Base-by-base conservation (phyloP, 2,888 invertebrate species). In the Drosophila flavopinicola region DNA sequence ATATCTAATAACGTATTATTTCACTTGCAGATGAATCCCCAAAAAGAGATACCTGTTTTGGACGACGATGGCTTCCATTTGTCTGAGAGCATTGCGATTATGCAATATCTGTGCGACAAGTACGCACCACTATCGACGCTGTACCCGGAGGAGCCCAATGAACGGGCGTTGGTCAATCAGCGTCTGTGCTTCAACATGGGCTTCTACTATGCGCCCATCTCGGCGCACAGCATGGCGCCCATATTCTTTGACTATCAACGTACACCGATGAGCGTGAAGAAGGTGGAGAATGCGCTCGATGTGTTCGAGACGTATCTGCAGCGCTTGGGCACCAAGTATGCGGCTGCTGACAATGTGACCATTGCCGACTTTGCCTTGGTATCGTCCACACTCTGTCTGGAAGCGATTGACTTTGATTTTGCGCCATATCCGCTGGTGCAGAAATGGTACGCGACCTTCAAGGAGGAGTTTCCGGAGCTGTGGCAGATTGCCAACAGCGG, bases 51-150 rank as follows among this genome's bases (percentile, higher is more conserved):
- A 83, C 94, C 96, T 1, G 94, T 95, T 1, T 88, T 97, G 54
- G 95, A 96, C 67, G 97, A 97, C 85, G 93, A 95, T 79, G 96
- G 96, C 17, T 95, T 96, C 88, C 93, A 92, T 72, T 91, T 97
- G 48, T 93, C 96, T 74, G 97, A 97, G 91, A 96, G 96, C 74
- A 92, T 93, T 74, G 93, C 93, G 2, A 93, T 93, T 63, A 90
- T 91, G 91, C 92, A 90, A 90, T 96, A 96, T 88, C 90, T 97
- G 59, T 95, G 94, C 47, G 96, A 96, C 72, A 94, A 95, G 89
- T 96, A 95, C 85, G 93, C 92, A 44, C 94, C 93, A 25, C 93
- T 93, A 7, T 93, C 93, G 10, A 90, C 92, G 6, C 89, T 96
- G 0, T 96, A 96, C 88, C 96, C 96, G 0, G 93, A 93, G 68